Conservation (phyloP, 2,888 invertebrate genomes). For the Epirrhoe tristata region DNA sequence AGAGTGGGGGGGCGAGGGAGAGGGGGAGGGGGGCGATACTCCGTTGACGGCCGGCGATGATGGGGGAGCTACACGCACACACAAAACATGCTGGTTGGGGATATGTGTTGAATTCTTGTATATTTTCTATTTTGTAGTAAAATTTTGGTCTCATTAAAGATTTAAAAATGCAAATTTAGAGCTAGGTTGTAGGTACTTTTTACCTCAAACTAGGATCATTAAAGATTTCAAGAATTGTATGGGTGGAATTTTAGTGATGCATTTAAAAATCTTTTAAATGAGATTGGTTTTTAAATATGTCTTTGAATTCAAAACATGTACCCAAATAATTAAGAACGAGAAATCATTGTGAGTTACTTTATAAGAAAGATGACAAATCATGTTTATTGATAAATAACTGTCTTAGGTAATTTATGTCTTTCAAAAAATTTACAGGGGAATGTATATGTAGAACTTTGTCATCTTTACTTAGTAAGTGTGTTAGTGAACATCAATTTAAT, state of each 20-base stretch:
- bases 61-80: constrained; percentile 61
- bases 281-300: background rate
- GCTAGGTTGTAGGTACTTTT: too few relatives aligned
- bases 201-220: too few relatives aligned
- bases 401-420: too few relatives aligned
- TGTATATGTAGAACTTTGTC: too few relatives aligned
- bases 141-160: too few relatives aligned
- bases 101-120: constrained; percentile 25
- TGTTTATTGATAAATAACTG: too few relatives aligned
- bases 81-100: constrained; percentile 54
- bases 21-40: constrained; percentile 47
- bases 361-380: constrained; percentile 25
- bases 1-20: constrained; percentile 43
- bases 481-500: constrained; percentile 42
- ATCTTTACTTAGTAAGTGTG: constrained; percentile 26
- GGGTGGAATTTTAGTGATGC: background rate
- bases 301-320: constrained; percentile 26
- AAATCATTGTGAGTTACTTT: constrained; percentile 16
- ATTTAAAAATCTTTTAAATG: too few relatives aligned
- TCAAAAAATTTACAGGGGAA: too few relatives aligned
- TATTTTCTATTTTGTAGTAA: too few relatives aligned
- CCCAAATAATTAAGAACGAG: constrained; percentile 31
- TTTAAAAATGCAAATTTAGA: too few relatives aligned
- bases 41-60: constrained; percentile 59
- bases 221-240: background rate